These are phyloP conservation scores for Echiichthys vipera DNA, from an alignment of 2,797 vertebrate genomes.

Conservation along the genomic window DNA sequence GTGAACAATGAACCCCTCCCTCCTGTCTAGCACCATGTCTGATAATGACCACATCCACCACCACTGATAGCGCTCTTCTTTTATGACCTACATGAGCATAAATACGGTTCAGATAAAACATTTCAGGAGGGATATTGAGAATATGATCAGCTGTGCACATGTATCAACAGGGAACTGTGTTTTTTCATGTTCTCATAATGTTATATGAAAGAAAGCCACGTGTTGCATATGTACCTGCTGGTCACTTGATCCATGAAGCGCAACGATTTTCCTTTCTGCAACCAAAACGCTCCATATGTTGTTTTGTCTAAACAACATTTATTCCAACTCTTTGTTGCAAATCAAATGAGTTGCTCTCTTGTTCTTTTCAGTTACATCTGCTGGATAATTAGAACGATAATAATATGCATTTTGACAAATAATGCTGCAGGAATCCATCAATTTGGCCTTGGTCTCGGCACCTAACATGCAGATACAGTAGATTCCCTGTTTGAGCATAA, in stretches of 20 bases:
- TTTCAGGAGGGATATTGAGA: constrained; percentile 56
- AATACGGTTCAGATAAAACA: constrained; percentile 57
- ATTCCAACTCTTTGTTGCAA: constrained; percentile 27
- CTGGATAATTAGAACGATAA: constrained; percentile 85
- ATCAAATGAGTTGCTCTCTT: constrained; percentile 33
- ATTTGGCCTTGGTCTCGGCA: constrained; percentile 57
- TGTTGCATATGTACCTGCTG: constrained; percentile 42
- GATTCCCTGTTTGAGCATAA: constrained; percentile 87
- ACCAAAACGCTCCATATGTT: constrained; percentile 31
- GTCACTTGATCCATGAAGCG: constrained; percentile 31
- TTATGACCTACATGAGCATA: constrained; percentile 74
- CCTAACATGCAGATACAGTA: constrained; percentile 88
- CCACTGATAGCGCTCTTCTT: constrained; percentile 66
- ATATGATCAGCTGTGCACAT: constrained; percentile 53
- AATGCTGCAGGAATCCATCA: constrained; percentile 81
- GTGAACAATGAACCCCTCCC: constrained; percentile 79
- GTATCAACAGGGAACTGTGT: constrained; percentile 2
- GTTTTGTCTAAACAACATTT: constrained; percentile 34
- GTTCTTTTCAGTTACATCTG: constrained; percentile 83
- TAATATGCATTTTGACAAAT: constrained; percentile 83
- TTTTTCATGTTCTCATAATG: constrained; percentile 17
- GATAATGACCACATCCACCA: constrained; percentile 79
- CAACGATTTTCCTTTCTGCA: constrained; percentile 21
- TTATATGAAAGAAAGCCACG: constrained; percentile 32
- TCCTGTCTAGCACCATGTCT: constrained; percentile 73